Evolutionary conservation across 2,888 invertebrate genomes (phyloP).

Genomic region (Noctuana brunneofusca): DNA sequence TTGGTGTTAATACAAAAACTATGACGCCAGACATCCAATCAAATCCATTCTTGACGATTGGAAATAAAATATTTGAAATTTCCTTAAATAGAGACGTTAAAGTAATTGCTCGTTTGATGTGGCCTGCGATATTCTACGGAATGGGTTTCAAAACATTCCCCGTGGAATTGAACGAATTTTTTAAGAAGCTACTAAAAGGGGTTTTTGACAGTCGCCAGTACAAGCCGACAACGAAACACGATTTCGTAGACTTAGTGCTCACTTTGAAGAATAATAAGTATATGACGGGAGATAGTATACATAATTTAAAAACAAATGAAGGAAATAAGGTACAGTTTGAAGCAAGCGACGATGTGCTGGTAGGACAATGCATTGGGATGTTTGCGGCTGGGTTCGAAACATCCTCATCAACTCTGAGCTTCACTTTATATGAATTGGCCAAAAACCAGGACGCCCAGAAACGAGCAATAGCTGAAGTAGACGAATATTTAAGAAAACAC

Average conservation of each 20-base stretch:
- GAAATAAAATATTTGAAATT: conserved; percentile 48
- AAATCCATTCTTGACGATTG: conserved; percentile 51
- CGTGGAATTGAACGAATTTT: conserved; percentile 45
- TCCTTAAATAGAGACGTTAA: conserved; percentile 46
- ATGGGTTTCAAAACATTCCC: conserved; percentile 49
- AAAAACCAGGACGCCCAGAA: conserved; percentile 47
- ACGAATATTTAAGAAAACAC: conserved; percentile 46
- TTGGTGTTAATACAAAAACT: conserved; percentile 56
- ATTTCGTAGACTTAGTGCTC: conserved; percentile 58
- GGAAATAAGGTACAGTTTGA: conserved; percentile 36
- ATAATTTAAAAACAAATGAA: conserved; percentile 43
- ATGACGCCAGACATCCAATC: conserved; percentile 44
- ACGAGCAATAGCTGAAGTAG: conserved; percentile 50
- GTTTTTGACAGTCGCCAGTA: conserved; percentile 50
- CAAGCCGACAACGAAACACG: conserved; percentile 49
- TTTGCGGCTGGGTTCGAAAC: conserved; percentile 63
- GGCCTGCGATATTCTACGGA: conserved; percentile 55
- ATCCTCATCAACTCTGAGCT: conserved; percentile 49
- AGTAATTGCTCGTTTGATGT: conserved; percentile 46
- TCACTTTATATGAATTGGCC: conserved; percentile 55
- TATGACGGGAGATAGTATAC: conserved; percentile 53
- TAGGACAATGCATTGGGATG: conserved; percentile 79
- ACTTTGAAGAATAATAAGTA: conserved; percentile 48
- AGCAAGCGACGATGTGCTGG: conserved; percentile 67
- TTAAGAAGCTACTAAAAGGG: conserved; percentile 45